Evolutionary conservation across 2,888 invertebrate genomes (phyloP), one percentile per base, ranked within the genome.

Genomic region (Prosopocoilus inquinatus): DNA sequence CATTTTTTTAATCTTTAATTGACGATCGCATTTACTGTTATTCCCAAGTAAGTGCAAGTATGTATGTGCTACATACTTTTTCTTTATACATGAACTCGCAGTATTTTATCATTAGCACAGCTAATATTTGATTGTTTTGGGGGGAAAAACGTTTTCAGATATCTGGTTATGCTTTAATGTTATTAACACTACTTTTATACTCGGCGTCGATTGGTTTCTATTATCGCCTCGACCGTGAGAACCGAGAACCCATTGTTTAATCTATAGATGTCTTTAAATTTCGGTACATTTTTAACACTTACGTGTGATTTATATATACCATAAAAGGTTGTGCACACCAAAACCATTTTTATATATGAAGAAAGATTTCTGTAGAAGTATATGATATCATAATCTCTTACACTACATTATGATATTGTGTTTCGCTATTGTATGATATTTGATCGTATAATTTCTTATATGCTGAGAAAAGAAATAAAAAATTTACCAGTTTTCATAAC

Each of bases 201-300:
- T 52, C 50, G 47, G 38, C 43, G 51, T 49, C 48, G 55, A 54
- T 59, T 61, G 59, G 52, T 59, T 50, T 55, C 54, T 67, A 70
- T 69, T 69, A 69, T 63, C 68, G 64, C 68, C 61, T 64, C 49
- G 60, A 63, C 66, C 70, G 70, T 70, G 69, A 69, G 70, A 70
- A 69, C 60, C 55, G 47, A 52, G 32, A 51, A 36, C 38, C 58
- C 59, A 60, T 65, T 70, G 65, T 71, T 69, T 67, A 63, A 64
- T 66, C 59, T 64, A 55, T 59, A 63, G 64, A 62, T 56, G 65
- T 63, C 63, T 66, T 63, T 57, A 65, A 67, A 66, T 69, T 68
- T 67, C 60, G 64, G 64, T 60, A 67, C 60, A 66, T 62, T 71
- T 70, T 72, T 72, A 71, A 71, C 72, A 71, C 69, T 54, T 66